These are phyloP conservation scores for Pygoscelis antarcticus DNA, from an alignment of 2,113 vertebrate genomes.

Conservation along the genomic window DNA sequence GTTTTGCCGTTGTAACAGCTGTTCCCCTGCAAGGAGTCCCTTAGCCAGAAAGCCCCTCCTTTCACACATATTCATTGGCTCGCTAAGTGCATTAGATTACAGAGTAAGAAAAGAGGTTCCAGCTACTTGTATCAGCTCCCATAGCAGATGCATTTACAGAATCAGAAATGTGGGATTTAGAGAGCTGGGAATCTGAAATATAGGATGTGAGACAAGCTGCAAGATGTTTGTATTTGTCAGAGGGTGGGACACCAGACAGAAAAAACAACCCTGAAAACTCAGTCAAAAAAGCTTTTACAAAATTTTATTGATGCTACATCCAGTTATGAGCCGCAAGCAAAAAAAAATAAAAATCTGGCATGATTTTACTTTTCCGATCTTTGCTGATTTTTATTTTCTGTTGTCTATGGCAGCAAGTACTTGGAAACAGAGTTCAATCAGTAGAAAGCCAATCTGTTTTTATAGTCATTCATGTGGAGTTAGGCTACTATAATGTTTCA, in stretches of 20 bases:
- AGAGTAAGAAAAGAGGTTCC: conserved; percentile 4
- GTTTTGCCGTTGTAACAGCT: conserved; percentile 8
- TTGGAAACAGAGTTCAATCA: background rate
- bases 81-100: conserved; percentile 43
- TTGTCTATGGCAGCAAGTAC: background rate
- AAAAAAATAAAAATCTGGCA: background rate
- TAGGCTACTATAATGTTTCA: background rate
- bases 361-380: background rate
- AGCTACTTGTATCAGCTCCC: background rate
- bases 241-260: background rate
- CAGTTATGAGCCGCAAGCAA: background rate
- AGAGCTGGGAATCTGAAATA: background rate
- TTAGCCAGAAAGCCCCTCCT: conserved; percentile 66
- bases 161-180: background rate
- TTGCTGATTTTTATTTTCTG: background rate
- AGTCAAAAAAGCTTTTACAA: background rate
- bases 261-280: background rate
- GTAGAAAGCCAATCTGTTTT: background rate
- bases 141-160: conserved; percentile 4
- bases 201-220: background rate
- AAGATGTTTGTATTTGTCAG: background rate
- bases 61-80: conserved; percentile 54
- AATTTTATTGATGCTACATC: background rate
- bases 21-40: conserved; percentile 46
- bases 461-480: background rate